Percentiles rank a stretch among this genome's conserved stretches.
Evolutionary conservation across 2,113 vertebrate genomes (phyloP).

Genomic region (Empidonax alnorum): DNA sequence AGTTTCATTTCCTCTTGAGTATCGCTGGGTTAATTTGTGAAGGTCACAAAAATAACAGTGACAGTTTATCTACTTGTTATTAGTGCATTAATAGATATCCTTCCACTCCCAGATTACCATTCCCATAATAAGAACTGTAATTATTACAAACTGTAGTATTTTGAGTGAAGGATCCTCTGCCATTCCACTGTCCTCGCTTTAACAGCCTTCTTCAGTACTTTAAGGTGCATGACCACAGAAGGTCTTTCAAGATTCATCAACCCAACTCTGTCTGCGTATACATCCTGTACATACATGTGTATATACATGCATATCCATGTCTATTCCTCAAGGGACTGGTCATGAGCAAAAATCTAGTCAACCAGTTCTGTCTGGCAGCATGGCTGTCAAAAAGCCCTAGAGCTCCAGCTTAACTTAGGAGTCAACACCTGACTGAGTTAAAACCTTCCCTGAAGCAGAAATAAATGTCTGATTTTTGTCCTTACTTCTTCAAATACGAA

Average conservation of each 20-base stretch:
- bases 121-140: neutral
- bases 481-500: neutral
- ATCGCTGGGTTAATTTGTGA: neutral
- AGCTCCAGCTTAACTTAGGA: neutral
- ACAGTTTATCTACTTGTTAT: neutral
- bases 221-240: fast-evolving
- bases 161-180: neutral
- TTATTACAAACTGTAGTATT: neutral
- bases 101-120: neutral
- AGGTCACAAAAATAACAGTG: neutral
- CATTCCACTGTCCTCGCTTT: neutral
- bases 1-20: neutral
- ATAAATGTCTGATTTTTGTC: neutral
- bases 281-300: neutral
- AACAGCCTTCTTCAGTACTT: neutral
- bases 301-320: no score
- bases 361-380: neutral
- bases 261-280: neutral
- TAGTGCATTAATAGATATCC: neutral
- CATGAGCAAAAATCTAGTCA: neutral
- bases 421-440: neutral
- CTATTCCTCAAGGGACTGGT: neutral
- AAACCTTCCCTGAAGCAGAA: neutral
- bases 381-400: neutral
- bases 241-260: neutral